These are phyloP conservation scores for Polia nebulosa DNA, from an alignment of 2,888 invertebrate species.

Conservation along the genomic window DNA sequence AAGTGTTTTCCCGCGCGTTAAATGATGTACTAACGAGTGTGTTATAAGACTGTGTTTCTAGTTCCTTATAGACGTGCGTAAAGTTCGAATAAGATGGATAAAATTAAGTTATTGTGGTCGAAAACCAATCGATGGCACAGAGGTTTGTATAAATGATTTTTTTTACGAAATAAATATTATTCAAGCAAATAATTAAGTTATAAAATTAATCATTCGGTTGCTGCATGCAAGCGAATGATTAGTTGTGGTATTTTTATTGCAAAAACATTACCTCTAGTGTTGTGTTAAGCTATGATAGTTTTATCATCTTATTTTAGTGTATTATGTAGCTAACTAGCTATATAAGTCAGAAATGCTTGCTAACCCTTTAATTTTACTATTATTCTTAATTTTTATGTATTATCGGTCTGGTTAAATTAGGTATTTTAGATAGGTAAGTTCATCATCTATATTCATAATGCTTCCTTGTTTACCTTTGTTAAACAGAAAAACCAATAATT, in stretches of 20 bases:
- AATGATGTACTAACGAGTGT: conserved; percentile 1
- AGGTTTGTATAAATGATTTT: conserved; percentile 69
- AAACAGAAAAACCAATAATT: too few relatives aligned
- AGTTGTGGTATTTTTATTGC: conserved; percentile 12
- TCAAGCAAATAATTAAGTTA: background rate
- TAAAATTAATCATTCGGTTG: background rate
- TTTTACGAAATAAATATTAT: conserved; percentile 5
- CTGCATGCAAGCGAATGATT: background rate
- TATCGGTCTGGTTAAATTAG: too few relatives aligned
- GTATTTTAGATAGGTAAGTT: too few relatives aligned
- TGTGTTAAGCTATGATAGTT: background rate
- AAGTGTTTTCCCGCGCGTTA: conserved; percentile 32
- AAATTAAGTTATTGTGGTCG: conserved; percentile 77
- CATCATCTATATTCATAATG: too few relatives aligned
- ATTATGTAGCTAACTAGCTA: too few relatives aligned
- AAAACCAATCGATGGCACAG: conserved; percentile 87
- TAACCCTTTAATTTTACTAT: background rate
- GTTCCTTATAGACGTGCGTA: conserved; percentile 15
- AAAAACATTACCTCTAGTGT: background rate
- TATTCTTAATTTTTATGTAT: too few relatives aligned
- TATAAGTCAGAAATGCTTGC: background rate
- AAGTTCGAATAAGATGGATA: conserved; percentile 68
- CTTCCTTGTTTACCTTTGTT: background rate
- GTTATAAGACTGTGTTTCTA: background rate
- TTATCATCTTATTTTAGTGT: background rate